A percentile compares a stretch with the other conserved stretches of the same genome.
phyloP scores from a whole-genome alignment of 2,113 vertebrate species.

The Oenanthe melanoleuca region DNA sequence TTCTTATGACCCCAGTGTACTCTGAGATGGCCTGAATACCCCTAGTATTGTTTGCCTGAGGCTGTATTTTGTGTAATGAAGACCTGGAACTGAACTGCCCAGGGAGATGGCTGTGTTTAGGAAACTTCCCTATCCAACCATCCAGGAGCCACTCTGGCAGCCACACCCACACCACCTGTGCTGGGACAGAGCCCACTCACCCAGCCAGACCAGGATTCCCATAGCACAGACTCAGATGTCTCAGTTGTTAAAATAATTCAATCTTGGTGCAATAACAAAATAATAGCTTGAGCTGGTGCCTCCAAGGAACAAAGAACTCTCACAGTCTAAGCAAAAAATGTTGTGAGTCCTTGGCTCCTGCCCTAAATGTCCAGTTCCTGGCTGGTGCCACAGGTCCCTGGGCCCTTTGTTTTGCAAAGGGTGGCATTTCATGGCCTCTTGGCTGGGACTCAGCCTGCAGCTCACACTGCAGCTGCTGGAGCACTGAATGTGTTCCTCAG shows the following conservation, averaged over 20 bases:
- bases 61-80: neutral
- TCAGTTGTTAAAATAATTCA: neutral
- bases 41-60: neutral
- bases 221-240: neutral
- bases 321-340: neutral
- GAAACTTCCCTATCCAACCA: neutral
- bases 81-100: neutral
- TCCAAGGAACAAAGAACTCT: neutral
- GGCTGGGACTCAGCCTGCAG: neutral
- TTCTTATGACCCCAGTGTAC: neutral
- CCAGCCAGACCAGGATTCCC: neutral
- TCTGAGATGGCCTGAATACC: neutral
- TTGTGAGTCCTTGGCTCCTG: neutral
- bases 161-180: neutral
- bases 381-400: neutral
- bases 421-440: neutral
- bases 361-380: neutral
- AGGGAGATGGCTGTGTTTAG: neutral
- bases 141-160: too few relatives aligned
- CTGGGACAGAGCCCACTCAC: neutral
- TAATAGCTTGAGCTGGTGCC: neutral
- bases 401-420: neutral
- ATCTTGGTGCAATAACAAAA: neutral
- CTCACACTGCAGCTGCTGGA: neutral
- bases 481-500: neutral